Evolutionary conservation across 2,888 invertebrate genomes (phyloP).

Genomic region (Epiblema foenella): DNA sequence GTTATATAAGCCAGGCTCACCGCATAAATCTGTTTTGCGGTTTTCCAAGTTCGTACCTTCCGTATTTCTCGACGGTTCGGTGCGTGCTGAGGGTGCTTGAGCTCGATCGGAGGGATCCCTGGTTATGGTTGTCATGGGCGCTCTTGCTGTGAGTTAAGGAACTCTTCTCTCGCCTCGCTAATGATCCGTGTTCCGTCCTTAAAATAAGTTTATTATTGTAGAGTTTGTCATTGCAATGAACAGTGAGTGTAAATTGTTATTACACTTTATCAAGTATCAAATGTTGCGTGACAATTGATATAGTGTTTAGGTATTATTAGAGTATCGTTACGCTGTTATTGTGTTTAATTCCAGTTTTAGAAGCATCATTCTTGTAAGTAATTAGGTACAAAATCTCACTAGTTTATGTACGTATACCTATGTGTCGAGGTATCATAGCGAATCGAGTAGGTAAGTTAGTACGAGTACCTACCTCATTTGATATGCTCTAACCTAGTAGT

Average conservation of each 20-base stretch:
- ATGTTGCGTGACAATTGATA: background rate
- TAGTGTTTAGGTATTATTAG: too few species aligned
- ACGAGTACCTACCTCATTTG: too few species aligned
- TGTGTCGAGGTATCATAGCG: background rate
- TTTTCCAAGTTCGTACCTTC: conserved; percentile 59
- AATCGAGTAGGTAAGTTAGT: too few species aligned
- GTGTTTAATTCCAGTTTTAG: too few species aligned
- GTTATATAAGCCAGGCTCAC: conserved; percentile 24
- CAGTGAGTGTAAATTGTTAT: background rate
- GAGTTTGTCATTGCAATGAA: conserved; percentile 1
- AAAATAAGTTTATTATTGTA: conserved; percentile 34
- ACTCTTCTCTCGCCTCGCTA: conserved; percentile 76
- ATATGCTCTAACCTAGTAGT: too few species aligned
- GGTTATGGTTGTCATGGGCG: conserved; percentile 69
- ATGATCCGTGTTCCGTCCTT: conserved; percentile 76
- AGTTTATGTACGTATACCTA: too few species aligned
- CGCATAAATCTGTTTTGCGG: conserved; percentile 46
- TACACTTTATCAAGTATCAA: background rate
- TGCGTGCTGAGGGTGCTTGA: conserved; percentile 85
- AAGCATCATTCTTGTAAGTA: background rate
- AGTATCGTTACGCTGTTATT: too few species aligned
- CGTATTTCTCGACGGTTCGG: conserved; percentile 81
- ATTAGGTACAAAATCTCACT: background rate
- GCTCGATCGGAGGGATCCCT: conserved; percentile 85
- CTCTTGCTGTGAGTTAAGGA: conserved; percentile 68